phyloP scores from a whole-genome alignment of 2,113 vertebrate genomes.

The Hippocampus barbouri region DNA sequence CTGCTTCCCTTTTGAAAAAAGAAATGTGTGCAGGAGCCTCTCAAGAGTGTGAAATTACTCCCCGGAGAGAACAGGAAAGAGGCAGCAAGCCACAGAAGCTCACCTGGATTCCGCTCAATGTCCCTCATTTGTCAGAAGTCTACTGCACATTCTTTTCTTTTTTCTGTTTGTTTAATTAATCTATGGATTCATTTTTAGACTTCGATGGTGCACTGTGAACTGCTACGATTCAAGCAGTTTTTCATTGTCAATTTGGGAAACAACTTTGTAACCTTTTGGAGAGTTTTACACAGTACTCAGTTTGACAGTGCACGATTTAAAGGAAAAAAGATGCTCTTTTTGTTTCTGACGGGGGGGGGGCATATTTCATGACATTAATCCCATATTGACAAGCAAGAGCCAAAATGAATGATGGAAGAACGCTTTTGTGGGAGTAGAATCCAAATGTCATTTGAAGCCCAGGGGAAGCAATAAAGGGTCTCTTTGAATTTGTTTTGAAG shows the following conservation, averaged over 20 bases:
- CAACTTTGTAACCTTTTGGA: conserved; percentile 17
- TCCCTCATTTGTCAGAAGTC: conserved; percentile 59
- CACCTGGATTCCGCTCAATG: conserved; percentile 55
- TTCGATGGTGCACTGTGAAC: conserved; percentile 29
- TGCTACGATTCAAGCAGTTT: conserved; percentile 34
- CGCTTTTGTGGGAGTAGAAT: conserved; percentile 5
- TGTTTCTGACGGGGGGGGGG: neutral
- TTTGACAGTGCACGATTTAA: conserved; percentile 3
- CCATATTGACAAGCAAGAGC: neutral
- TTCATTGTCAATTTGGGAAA: conserved; percentile 38
- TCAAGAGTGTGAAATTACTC: conserved; percentile 61
- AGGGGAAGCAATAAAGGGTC: conserved; percentile 54
- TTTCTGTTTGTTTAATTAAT: neutral
- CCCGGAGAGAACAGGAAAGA: conserved; percentile 59
- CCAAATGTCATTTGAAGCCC: conserved; percentile 47
- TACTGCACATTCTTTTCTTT: conserved; percentile 29
- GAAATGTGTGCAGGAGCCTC: conserved; percentile 53
- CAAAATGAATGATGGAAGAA: neutral
- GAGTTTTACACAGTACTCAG: conserved; percentile 23
- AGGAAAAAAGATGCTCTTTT: neutral
- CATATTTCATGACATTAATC: conserved; percentile 1
- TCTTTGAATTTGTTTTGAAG: conserved; percentile 61
- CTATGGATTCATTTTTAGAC: neutral
- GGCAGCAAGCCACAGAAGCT: conserved; percentile 59
- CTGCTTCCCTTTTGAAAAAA: conserved; percentile 41